Base-by-base conservation (phyloP, 2,113 vertebrate genomes). In the Gorsachius goisagi region DNA sequence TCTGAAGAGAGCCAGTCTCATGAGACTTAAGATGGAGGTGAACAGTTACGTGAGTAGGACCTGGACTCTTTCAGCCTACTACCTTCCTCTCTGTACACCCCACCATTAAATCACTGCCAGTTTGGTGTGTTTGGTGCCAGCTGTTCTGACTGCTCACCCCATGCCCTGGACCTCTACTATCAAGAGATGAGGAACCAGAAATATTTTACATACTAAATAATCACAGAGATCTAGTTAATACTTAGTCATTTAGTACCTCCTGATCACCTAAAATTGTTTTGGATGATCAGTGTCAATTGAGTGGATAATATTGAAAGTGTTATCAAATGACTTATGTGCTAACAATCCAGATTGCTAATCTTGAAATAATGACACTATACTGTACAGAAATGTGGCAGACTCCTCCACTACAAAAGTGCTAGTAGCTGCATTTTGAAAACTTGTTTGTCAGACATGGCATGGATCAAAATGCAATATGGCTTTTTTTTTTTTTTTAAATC, bases 51-150 rank as follows among this genome's bases (percentile, higher is more conserved):
- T 12, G 44, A 68, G 22, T 1, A 63, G 59, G 19, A 47, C 32
- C 7, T 4, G 49, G 32, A 41, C n/a, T 93, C 47, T 47, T 50
- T 50, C 49, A 45, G 19, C 16, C 32, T 60, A 27, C 9, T 37
- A 18, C 18, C 12, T 39, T 14, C 7, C 9, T 5, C 13, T 7
- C 15, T 2, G 2, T 44, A 9, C 5, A 4, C 16, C 2, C 2
- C 9, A 4, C 5, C 20, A 12, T 30, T 21, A 27, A 62, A 69
- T 28, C 47, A 11, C 26, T 64, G 32, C 53, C 78, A 75, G 37
- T 59, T 47, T 64, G 33, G 23, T 64, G 37, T 78, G 35, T 58
- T 52, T 69, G 33, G 23, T 64, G 55, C 20, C 67, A 44, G 15
- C 12, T n/a, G 27, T 28, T 69, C 32, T 41, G 45, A 86, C 30